Conservation (phyloP, 2,113 vertebrate species). For the Dasyurus viverrinus region DNA sequence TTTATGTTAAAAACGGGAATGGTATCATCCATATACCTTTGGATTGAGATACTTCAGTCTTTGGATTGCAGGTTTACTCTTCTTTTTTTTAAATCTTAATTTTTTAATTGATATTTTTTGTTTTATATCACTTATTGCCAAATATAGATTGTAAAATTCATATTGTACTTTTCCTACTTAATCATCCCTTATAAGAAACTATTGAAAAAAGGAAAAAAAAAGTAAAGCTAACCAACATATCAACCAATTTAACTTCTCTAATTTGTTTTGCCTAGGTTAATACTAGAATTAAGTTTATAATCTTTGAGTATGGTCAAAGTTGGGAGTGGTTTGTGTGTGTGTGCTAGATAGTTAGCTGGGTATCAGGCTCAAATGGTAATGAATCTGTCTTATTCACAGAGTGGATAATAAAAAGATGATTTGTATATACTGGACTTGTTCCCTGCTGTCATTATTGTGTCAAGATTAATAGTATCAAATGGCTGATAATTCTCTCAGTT, state of each 20-base stretch:
- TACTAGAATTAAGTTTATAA: conserved; percentile 4
- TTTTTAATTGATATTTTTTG: neutral
- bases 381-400: neutral
- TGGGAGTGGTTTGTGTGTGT: neutral
- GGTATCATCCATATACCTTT: neutral
- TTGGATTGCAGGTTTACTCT: neutral
- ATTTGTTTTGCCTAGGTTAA: conserved; percentile 1
- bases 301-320: conserved; percentile 17
- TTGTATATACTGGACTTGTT: neutral
- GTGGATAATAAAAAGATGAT: neutral
- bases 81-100: neutral
- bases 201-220: neutral
- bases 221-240: neutral
- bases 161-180: neutral
- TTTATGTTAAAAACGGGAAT: neutral
- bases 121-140: neutral
- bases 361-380: neutral
- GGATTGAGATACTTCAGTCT: neutral
- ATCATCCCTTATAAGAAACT: neutral
- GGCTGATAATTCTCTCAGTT: neutral
- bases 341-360: neutral
- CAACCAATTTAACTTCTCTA: neutral
- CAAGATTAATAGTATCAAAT: neutral
- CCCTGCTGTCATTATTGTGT: neutral
- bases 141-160: neutral